Evolutionary conservation across 2,888 invertebrate species (phyloP), one percentile per base, ranked within the genome.

Genomic region (Synergus itoensis): DNA sequence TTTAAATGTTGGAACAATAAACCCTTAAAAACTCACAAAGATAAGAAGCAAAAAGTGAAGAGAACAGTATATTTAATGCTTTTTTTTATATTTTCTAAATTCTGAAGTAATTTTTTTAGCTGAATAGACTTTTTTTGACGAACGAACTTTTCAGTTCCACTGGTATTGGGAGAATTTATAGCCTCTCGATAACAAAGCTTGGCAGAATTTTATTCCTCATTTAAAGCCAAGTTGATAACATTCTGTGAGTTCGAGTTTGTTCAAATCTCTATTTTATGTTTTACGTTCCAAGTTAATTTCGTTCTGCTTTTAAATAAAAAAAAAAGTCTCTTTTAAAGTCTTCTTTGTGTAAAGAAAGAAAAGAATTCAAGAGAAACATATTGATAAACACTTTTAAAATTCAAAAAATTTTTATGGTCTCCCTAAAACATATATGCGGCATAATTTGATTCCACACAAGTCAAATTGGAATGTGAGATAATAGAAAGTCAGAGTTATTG

Each of bases 271-370:
- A 64, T 41, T n/a, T 64, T 64, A 8, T 36, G n/a, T 65, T 65
- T 65, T 18, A 16, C 28, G 48, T 43, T 45, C 16, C 21, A 28
- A 48, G 28, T 45, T 45, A 45, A 48, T 48, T 28, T 48, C n/a
- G 16, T 69, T 77, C 69, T 67, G 43, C 48, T 76, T 77, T 73
- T 63, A 69, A 69, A 63, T 60, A 28, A 28, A 48, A 43, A 16
- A 48, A 18, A 45, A 48, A 14, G 28, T 4, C 8, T 7, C 45
- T 48, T n/a, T 21, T 8, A 14, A 69, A 41, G 28, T 3, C 28
- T 11, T 1, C 28, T 67, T 16, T 21, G 11, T 1, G 14, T 45
- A 48, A 43, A 12, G 8, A 16, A 48, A 18, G 1, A 45, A 21
- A 14, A 9, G n/a, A 18, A n/a, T 8, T 53, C 3, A n/a, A 48